A percentile compares a stretch with the other conserved stretches of the same genome.
phyloP scores from a whole-genome alignment of 2,113 vertebrate species.

The Prunella himalayana region DNA sequence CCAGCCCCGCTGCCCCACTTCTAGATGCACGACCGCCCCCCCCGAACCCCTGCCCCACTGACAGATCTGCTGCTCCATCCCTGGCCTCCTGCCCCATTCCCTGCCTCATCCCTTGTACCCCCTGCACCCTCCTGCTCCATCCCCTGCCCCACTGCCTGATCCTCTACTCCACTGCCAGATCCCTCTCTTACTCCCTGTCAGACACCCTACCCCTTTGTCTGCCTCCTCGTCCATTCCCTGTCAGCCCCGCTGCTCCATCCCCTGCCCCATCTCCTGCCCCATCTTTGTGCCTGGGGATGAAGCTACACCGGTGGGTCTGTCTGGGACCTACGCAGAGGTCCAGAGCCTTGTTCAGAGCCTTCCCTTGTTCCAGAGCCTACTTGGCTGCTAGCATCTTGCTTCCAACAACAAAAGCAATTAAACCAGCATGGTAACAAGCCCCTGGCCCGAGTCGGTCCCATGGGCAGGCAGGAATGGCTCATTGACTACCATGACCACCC shows the following conservation, averaged over 20 bases:
- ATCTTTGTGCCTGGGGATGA: not conserved
- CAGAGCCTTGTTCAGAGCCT: no score
- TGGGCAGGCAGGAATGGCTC: fast-evolving
- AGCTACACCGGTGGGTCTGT: not conserved
- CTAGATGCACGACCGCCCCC: not conserved
- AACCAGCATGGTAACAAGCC: fast-evolving
- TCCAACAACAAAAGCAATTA: not conserved
- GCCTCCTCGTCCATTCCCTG: not conserved
- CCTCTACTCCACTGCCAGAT: not conserved
- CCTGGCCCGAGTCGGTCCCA: fast-evolving
- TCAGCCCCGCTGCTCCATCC: not conserved
- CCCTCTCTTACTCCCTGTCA: not conserved
- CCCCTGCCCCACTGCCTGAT: not conserved
- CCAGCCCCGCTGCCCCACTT: not conserved
- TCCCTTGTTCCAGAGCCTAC: not conserved
- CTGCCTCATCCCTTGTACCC: no score
- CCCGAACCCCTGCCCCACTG: no score
- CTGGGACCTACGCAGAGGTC: not conserved
- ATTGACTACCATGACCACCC: not conserved
- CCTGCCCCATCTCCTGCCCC: not conserved
- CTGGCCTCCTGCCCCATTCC: no score
- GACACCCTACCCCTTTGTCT: not conserved
- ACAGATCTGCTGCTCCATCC: not conserved
- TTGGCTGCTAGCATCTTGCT: not conserved
- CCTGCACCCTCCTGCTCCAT: not conserved